These are phyloP conservation scores for Crenichthys baileyi DNA, from an alignment of 2,797 vertebrate genomes.

Conservation along the genomic window DNA sequence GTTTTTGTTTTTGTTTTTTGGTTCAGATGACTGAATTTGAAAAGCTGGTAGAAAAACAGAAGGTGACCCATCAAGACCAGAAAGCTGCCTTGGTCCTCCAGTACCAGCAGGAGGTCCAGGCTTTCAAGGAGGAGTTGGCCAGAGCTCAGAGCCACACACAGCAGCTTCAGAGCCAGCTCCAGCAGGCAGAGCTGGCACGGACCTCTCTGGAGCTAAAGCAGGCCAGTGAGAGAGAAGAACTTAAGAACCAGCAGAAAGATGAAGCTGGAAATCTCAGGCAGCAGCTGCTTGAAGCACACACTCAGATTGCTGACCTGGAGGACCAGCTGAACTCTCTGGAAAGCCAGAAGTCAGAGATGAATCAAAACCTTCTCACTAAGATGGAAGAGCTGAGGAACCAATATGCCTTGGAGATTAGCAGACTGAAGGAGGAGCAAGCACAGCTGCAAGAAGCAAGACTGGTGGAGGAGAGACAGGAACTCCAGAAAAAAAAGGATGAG, in stretches of 20 bases:
- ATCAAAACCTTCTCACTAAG: constrained; percentile 35
- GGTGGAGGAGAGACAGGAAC: constrained; percentile 58
- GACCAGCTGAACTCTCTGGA: constrained; percentile 69
- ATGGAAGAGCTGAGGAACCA: constrained; percentile 62
- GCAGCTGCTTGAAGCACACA: constrained; percentile 66
- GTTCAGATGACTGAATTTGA: constrained; percentile 76
- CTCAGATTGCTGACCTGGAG: constrained; percentile 59
- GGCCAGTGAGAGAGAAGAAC: constrained; percentile 75
- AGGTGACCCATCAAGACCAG: constrained; percentile 78
- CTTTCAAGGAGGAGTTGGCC: constrained; percentile 75
- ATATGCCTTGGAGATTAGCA: constrained; percentile 55
- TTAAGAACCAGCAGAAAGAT: constrained; percentile 70
- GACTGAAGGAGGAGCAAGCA: constrained; percentile 54
- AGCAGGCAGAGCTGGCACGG: constrained; percentile 61
- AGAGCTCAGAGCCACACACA: constrained; percentile 48
- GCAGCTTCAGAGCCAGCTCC: constrained; percentile 69
- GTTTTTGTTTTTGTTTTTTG: background rate
- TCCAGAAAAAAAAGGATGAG: constrained; percentile 55
- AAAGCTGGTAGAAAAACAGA: constrained; percentile 80
- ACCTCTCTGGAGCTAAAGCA: constrained; percentile 74
- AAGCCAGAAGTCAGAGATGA: constrained; percentile 30
- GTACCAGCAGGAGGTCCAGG: constrained; percentile 73
- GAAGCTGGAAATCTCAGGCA: constrained; percentile 65
- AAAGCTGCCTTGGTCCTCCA: constrained; percentile 73
- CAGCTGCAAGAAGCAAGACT: constrained; percentile 50